Base-by-base conservation (phyloP, 2,113 vertebrate species). In the Neopipo cinnamomea region DNA sequence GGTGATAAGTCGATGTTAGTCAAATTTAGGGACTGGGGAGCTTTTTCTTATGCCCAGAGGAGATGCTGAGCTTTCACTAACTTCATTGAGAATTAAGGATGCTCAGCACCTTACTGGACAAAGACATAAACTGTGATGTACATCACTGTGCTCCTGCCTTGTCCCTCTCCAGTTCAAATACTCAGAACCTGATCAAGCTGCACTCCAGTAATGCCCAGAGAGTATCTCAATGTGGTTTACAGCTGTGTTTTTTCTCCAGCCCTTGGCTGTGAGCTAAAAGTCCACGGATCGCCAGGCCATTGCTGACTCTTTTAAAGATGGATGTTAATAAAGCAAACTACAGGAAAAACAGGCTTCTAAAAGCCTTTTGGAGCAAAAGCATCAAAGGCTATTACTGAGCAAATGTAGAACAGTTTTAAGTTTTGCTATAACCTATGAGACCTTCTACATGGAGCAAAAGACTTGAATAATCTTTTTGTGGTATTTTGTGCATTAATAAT, bases 361-460 rank as follows among this genome's bases (percentile, higher is more conserved):
- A 82, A 74, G 68, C 41, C 53, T 91, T 92, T 49, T 20, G 37
- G 56, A 87, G 30, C 93, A 95, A 97, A 97, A 72, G 91, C n/a
- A 73, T 87, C 49, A 58, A 47, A 87, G 44, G 37, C 25, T 25
- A 53, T 58, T 91, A 78, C 44, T n/a, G 76, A 73, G 61, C 25
- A 87, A 93, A 77, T 73, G 59, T 55, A 90, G 61, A 94, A 46
- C 63, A 93, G 46, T 62, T 63, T 72, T 20, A 72, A 53, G 21
- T 75, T 88, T 78, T 91, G 14, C 65, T 75, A 58, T 85, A 82
- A 93, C 86, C 88, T 87, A 2, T 65, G 52, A 81, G 78, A 83
- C 79, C 63, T 84, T 92, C 35, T 81, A 70, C 35, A 11, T 30
- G 21, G 74, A 95, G 82, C 55, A 87, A 94, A 94, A 94, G 65